Base-by-base conservation (phyloP, 2,888 invertebrate species). In the Melitaea athalia region DNA sequence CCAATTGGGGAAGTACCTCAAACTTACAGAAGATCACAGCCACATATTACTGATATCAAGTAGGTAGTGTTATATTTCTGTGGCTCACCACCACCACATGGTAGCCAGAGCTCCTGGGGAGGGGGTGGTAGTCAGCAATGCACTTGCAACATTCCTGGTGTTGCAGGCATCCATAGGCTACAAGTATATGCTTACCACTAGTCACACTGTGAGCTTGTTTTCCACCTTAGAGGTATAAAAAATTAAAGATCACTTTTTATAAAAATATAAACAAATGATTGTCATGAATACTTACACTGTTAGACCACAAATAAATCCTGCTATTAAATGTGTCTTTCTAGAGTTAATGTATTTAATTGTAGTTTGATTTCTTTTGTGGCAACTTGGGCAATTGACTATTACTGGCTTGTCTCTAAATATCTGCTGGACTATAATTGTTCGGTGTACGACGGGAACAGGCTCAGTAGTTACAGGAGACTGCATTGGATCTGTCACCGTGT, bases 251-350 rank as follows among this genome's bases (percentile, higher is more conserved):
- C 10, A 15, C 10, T 3, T 17, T 7, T 50, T 50, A 6, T 17
- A 3, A 50, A 14, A 50, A 17, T 8, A 50, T 6, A 5, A 24
- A 14, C 12, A 55, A 33, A 3, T 0, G 42, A 53, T 12, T 47
- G 31, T 59, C 4, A 15, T 45, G 14, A 17, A 64, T 74, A 83
- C 91, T 88, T 82, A 91, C 92, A 85, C 75, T 68, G 89, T 87
- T 62, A 86, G 81, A 63, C 92, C 92, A 79, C 87, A 90, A 74
- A 92, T 78, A 70, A 91, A 92, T 59, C 92, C 92, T 74, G 91
- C 89, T 31, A 89, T 64, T 83, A 92, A 80, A 70, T 92, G 91
- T 67, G 92, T 91, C 79, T 85, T 88, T 49, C 80, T 81, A 11
- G 91, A 85, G 75, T 83, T 90, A n/a, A 84, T 81, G 78, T 86